Percentiles rank a stretch among this genome's conserved stretches.
phyloP scores from a whole-genome alignment of 2,888 invertebrate genomes.

The Hydriomena furcata region DNA sequence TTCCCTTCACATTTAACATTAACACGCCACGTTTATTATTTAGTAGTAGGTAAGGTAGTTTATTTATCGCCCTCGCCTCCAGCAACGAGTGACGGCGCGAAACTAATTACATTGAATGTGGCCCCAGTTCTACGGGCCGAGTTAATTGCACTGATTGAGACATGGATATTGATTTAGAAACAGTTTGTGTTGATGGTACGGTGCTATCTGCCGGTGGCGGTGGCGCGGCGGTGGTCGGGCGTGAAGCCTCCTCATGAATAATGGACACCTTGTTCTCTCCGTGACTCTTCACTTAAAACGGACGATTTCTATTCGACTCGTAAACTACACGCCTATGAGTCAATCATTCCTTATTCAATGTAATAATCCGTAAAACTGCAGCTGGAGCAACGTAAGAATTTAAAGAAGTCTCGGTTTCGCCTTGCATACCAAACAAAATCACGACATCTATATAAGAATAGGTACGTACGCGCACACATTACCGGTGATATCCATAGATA shows the following conservation, averaged over 20 bases:
- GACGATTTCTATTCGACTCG: constrained; percentile 81
- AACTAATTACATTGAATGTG: constrained; percentile 75
- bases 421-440: constrained; percentile 54
- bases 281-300: constrained; percentile 80
- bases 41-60: constrained; percentile 47
- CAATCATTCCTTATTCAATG: constrained; percentile 79
- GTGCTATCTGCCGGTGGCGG: constrained; percentile 18
- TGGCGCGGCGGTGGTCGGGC: constrained; percentile 55
- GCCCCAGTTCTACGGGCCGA: constrained; percentile 60
- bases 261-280: constrained; percentile 76
- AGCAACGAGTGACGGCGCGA: constrained; percentile 58
- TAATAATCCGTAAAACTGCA: constrained; percentile 80
- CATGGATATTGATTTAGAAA: constrained; percentile 81
- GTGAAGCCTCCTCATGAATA: constrained; percentile 78
- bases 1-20: constrained; percentile 51
- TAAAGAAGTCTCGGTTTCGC: constrained; percentile 64
- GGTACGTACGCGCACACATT: constrained; percentile 21
- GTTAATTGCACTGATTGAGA: constrained; percentile 82
- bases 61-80: constrained; percentile 59
- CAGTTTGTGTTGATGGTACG: constrained; percentile 54
- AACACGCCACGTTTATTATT: constrained; percentile 41
- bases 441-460: constrained; percentile 30
- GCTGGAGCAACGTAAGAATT: constrained; percentile 66
- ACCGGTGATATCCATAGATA: constrained; percentile 46
- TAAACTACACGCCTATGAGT: constrained; percentile 78